These are phyloP conservation scores for Drosophila chauvacae DNA, from an alignment of 1,140 invertebrate species.

Conservation along the genomic window DNA sequence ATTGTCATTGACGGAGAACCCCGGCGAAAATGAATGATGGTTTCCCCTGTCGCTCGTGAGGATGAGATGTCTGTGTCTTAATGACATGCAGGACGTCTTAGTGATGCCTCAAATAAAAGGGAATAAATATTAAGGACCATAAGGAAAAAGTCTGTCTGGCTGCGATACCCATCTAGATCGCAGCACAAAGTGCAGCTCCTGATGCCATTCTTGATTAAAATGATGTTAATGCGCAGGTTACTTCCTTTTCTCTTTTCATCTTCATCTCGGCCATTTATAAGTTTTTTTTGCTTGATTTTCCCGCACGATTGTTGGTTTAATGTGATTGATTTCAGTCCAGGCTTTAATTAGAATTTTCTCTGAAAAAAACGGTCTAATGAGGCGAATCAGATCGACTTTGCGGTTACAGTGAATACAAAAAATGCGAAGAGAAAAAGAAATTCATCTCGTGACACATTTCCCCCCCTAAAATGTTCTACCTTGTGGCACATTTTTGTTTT, in stretches of 20 bases:
- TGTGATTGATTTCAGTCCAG: conserved; percentile 59
- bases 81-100: conserved; percentile 68
- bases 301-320: conserved; percentile 47
- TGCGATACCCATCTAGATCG: conserved; percentile 58
- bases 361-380: conserved; percentile 40
- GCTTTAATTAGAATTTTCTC: conserved; percentile 58
- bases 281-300: conserved; percentile 20
- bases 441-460: conserved; percentile 14
- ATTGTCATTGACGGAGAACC: conserved; percentile 40
- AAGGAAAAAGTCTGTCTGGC: background rate
- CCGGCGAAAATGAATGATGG: conserved; percentile 70
- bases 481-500: conserved; percentile 41
- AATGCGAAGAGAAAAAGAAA: conserved; percentile 6
- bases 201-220: conserved; percentile 67
- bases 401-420: background rate
- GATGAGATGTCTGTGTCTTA: conserved; percentile 36
- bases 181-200: conserved; percentile 44
- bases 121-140: conserved; percentile 6
- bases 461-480: conserved; percentile 10
- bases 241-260: conserved; percentile 20
- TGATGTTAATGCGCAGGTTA: conserved; percentile 61
- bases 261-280: conserved; percentile 1
- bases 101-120: conserved; percentile 39
- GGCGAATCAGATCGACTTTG: conserved; percentile 10
- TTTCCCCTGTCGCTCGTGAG: conserved; percentile 13